phyloP scores from a whole-genome alignment of 2,888 invertebrate genomes.

The Chrysolina americana region DNA sequence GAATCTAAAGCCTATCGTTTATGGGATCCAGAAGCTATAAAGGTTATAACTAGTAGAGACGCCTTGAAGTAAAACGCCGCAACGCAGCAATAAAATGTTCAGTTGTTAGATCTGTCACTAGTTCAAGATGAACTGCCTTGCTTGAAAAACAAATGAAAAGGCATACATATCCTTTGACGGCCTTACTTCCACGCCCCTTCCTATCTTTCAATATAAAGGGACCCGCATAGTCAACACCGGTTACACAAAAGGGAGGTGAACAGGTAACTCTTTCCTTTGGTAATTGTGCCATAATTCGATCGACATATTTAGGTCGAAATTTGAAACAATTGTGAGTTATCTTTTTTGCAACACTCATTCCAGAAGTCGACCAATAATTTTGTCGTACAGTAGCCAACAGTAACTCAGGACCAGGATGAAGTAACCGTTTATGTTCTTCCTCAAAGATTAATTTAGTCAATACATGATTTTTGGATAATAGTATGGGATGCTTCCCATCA shows the following conservation, averaged over 20 bases:
- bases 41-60: too few species aligned
- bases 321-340: slow-evolving; percentile 14
- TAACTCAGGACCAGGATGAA: slow-evolving; percentile 29
- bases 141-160: slow-evolving; percentile 40
- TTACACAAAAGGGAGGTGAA: slow-evolving; percentile 28
- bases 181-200: slow-evolving; percentile 31
- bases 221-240: slow-evolving; percentile 43
- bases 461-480: slow-evolving; percentile 7
- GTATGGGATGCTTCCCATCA: slow-evolving; percentile 11
- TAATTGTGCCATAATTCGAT: slow-evolving; percentile 26
- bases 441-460: slow-evolving; percentile 20
- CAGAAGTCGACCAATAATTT: background rate
- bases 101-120: slow-evolving; percentile 38
- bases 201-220: slow-evolving; percentile 40
- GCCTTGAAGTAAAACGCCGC: slow-evolving; percentile 50
- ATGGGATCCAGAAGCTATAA: too few species aligned
- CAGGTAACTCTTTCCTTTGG: slow-evolving; percentile 30
- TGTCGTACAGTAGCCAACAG: slow-evolving; percentile 1
- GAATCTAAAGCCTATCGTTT: too few species aligned
- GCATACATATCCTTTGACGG: slow-evolving; percentile 36
- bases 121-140: slow-evolving; percentile 55
- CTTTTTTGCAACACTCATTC: slow-evolving; percentile 1
- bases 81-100: slow-evolving; percentile 46
- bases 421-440: slow-evolving; percentile 21
- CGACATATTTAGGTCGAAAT: background rate